Evolutionary conservation across 2,113 vertebrate species (phyloP).

Genomic region (Nannobrachium achirus): DNA sequence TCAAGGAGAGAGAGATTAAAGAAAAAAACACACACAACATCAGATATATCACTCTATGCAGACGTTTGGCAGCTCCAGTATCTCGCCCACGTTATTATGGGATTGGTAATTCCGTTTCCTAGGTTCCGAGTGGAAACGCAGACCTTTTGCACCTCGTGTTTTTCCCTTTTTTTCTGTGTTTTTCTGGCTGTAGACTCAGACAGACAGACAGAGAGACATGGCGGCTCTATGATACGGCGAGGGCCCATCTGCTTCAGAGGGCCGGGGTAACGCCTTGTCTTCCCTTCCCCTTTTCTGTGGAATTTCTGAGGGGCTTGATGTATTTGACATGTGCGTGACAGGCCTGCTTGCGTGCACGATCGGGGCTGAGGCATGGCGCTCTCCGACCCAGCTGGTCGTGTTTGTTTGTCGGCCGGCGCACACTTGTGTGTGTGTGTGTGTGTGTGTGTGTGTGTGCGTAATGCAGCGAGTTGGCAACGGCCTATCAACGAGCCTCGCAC

Average conservation of each 20-base stretch:
- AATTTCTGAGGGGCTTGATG: constrained; percentile 88
- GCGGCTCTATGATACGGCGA: constrained; percentile 51
- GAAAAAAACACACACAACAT: constrained; percentile 38
- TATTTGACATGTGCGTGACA: constrained; percentile 89
- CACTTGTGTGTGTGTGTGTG: constrained; percentile 25
- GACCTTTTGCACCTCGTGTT: constrained; percentile 39
- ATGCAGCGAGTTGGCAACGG: constrained; percentile 11
- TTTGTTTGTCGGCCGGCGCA: constrained; percentile 66
- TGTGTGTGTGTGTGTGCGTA: constrained; percentile 40
- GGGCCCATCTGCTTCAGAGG: constrained; percentile 74
- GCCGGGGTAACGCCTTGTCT: constrained; percentile 66
- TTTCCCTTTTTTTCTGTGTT: constrained; percentile 25
- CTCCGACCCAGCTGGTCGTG: constrained; percentile 79
- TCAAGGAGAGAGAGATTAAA: constrained; percentile 72
- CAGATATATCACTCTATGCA: constrained; percentile 68
- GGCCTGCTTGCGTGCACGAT: constrained; percentile 76
- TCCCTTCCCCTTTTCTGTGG: constrained; percentile 71
- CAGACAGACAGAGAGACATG: constrained; percentile 54
- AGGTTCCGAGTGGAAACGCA: constrained; percentile 64
- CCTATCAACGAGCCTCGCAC: constrained; percentile 29
- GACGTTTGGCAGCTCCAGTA: constrained; percentile 59
- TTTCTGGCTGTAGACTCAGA: constrained; percentile 46
- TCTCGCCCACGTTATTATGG: constrained; percentile 66
- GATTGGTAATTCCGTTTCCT: constrained; percentile 74
- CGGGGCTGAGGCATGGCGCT: constrained; percentile 75